Evolutionary conservation across 1,140 invertebrate genomes (phyloP), one percentile per base, ranked within the genome.

Genomic region (Leptonema lineaticorne): DNA sequence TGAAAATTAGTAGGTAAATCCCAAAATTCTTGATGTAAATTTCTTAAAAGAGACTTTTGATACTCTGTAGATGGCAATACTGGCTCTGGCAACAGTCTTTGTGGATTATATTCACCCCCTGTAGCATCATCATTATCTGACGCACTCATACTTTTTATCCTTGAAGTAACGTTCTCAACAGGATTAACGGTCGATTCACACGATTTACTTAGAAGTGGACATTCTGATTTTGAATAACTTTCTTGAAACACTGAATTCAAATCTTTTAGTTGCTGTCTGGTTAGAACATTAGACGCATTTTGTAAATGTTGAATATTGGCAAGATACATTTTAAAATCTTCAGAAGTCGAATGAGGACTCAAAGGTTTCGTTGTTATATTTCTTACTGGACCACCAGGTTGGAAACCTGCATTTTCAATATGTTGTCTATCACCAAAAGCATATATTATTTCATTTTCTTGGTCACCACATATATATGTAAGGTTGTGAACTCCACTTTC

Each of bases 21-120:
- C 92, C 93, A 96, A 78, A 96, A 96, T 76, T 96, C 94, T 74
- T 92, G 89, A 76, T 96, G 92, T 18, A 96, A 76, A 74, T 89
- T 90, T 24, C 88, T 83, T 57, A 96, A 82, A 70, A 94, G 86
- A 46, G 84, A 82, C 68, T 92, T 86, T 73, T 92, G 84, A 68
- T 85, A 85, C 65, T 82, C 79, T 0, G 77, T 78, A 60, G 78
- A 80, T 0, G 77, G 74, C 0, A 72, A 20, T 0, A 74, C 75
- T 0, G 75, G 75, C 7, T 82, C 81, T 5, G 81, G 80, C 28
- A 82, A 75, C n/a, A 76, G 74, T 75, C 78, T 78, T 64, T 82
- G 79, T 0, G 79, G 79, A 53, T 81, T 82, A 1, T 79, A 59
- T 28, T 72, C 70, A 28, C 70, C 70, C 24, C 68, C 70, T 28